Percentiles rank a stretch among this genome's conserved stretches.
These are phyloP conservation scores for Melierax canorus DNA, from an alignment of 2,113 vertebrate species.

Conservation along the genomic window DNA sequence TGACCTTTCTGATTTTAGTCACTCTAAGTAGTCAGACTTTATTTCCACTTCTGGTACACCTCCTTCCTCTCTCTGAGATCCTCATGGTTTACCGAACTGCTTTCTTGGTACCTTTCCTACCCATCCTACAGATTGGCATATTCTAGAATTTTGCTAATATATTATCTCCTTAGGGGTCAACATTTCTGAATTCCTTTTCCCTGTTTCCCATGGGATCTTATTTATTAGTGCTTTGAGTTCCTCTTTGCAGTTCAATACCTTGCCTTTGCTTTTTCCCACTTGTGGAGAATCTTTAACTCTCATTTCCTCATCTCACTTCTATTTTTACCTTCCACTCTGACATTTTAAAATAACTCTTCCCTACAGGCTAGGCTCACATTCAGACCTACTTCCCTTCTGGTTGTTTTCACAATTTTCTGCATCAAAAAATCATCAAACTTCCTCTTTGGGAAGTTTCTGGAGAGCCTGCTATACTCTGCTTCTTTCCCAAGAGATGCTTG, in stretches of 20 bases:
- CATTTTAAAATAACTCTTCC: slow-evolving; percentile 17
- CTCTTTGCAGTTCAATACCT: background rate
- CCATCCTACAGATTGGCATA: background rate
- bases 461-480: background rate
- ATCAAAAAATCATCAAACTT: background rate
- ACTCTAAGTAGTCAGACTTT: background rate
- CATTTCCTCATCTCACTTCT: background rate
- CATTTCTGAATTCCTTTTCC: background rate
- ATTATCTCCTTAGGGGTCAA: background rate
- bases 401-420: slow-evolving; percentile 7
- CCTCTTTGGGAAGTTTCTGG: background rate
- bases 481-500: background rate
- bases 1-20: background rate
- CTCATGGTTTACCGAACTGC: background rate
- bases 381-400: background rate
- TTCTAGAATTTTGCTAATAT: background rate
- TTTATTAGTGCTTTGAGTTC: background rate
- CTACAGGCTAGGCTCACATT: background rate
- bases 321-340: slow-evolving; percentile 1
- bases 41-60: background rate
- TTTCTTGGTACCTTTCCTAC: background rate
- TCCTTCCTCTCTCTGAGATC: background rate
- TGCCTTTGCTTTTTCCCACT: background rate
- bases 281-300: background rate
- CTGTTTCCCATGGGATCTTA: background rate